Base-by-base conservation (phyloP, 2,888 invertebrate genomes). In the Caenorhabditis sp. region DNA sequence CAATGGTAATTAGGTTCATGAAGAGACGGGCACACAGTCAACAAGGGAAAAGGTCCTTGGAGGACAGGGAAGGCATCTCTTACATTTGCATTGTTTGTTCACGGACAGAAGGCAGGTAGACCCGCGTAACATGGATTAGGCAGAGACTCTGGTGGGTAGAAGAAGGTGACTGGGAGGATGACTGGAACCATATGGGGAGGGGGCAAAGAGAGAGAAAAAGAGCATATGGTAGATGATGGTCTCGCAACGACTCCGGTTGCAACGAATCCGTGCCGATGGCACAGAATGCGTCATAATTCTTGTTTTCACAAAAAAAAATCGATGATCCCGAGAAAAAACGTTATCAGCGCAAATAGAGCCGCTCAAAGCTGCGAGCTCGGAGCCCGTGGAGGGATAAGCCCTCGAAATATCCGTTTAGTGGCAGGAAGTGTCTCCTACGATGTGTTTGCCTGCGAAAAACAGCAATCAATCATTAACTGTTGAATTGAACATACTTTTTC, bases 401-500 rank as follows among this genome's bases (percentile, higher is more conserved):
- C 72, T 74, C 24, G 53, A 72, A 72, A 64, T 64, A 71, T 71
- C 71, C 71, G 71, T 62, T 56, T 72, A 22, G n/a, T 56, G 26
- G 18, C n/a, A n/a, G n/a, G n/a, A n/a, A n/a, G n/a, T n/a, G 28
- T 47, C 35, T 9, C 22, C n/a, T n/a, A n/a, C 35, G 56, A 60
- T 70, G 60, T 71, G 53, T 62, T 51, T 28, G 24, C 60, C 44
- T 61, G 24, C 35, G 18, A 35, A 55, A 64, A 62, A 62, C 44
- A 22, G 9, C 37, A 58, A 58, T 37, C 58, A 64, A 62, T 28
- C 55, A 62, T 53, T 22, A 53, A n/a, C n/a, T n/a, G 35, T 68
- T 20, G 50, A 40, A 47, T 47, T 55, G 15, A 53, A 71, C 71
- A 56, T 62, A 71, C 53, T 40, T 62, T 71, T 62, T 62, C 18